Evolutionary conservation across 2,113 vertebrate genomes (phyloP).

Genomic region (Dryoscopus gambensis): DNA sequence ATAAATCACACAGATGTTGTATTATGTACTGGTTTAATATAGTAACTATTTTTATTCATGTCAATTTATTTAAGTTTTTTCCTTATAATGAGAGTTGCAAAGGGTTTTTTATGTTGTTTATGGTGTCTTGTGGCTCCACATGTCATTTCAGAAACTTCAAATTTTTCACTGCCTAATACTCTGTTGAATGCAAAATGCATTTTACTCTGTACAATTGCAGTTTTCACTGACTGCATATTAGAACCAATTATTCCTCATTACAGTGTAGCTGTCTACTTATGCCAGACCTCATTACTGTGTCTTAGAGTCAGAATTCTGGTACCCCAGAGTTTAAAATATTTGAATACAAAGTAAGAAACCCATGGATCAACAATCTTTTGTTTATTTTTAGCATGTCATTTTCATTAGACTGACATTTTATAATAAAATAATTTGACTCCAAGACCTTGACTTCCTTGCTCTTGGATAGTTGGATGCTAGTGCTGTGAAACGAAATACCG

Average conservation of each 20-base stretch:
- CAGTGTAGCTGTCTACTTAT: slow-evolving; percentile 13
- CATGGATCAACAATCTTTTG: not conserved
- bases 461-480: not conserved
- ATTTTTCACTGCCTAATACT: not conserved
- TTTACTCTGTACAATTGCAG: not conserved
- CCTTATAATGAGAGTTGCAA: not conserved
- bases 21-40: not conserved
- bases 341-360: slow-evolving; percentile 23
- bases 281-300: slow-evolving; percentile 24
- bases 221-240: slow-evolving; percentile 16
- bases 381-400: slow-evolving; percentile 26
- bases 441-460: not conserved
- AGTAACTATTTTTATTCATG: not conserved
- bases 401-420: slow-evolving; percentile 12
- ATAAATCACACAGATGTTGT: slow-evolving; percentile 7
- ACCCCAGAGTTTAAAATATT: slow-evolving; percentile 20
- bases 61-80: not conserved
- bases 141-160: not conserved
- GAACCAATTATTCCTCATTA: slow-evolving; percentile 55
- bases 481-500: not conserved
- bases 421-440: slow-evolving; percentile 26
- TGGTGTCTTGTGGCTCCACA: not conserved
- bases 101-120: not conserved
- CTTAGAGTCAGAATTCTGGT: not conserved
- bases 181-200: slow-evolving; percentile 6